Evolutionary conservation across 2,888 invertebrate genomes (phyloP).

Genomic region (Cetonia aurata): DNA sequence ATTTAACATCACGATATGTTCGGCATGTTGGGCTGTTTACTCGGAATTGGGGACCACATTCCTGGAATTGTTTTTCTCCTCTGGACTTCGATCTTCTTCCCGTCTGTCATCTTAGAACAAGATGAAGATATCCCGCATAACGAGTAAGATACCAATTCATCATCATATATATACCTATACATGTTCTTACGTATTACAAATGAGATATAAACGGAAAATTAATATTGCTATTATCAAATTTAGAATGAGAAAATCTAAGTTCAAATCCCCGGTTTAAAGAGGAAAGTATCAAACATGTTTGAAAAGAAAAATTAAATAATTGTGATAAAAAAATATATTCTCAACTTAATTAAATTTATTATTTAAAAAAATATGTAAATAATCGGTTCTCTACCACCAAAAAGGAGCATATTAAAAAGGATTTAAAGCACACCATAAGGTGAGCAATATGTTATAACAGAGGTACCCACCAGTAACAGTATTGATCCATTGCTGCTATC

Average conservation of each 20-base stretch:
- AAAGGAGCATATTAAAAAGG: too few species aligned
- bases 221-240: neutral
- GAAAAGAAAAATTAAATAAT: too few species aligned
- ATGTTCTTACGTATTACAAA: too few species aligned
- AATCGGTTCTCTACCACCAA: too few species aligned
- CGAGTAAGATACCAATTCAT: constrained; percentile 76
- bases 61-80: constrained; percentile 54
- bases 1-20: neutral
- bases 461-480: constrained; percentile 38
- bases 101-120: constrained; percentile 75
- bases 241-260: too few species aligned
- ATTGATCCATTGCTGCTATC: constrained; percentile 43
- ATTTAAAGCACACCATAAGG: constrained; percentile 24
- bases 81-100: constrained; percentile 64
- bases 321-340: too few species aligned
- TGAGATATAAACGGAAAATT: too few species aligned
- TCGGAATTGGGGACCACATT: constrained; percentile 19
- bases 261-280: neutral
- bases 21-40: constrained; percentile 26
- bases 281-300: too few species aligned
- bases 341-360: too few species aligned
- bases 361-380: too few species aligned
- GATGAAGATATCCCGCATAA: constrained; percentile 92
- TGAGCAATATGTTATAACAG: constrained; percentile 41
- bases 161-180: too few species aligned